A percentile compares a stretch with the other conserved stretches of the same genome.
Conservation (phyloP, 2,113 vertebrate genomes). For the Dromas ardeola region DNA sequence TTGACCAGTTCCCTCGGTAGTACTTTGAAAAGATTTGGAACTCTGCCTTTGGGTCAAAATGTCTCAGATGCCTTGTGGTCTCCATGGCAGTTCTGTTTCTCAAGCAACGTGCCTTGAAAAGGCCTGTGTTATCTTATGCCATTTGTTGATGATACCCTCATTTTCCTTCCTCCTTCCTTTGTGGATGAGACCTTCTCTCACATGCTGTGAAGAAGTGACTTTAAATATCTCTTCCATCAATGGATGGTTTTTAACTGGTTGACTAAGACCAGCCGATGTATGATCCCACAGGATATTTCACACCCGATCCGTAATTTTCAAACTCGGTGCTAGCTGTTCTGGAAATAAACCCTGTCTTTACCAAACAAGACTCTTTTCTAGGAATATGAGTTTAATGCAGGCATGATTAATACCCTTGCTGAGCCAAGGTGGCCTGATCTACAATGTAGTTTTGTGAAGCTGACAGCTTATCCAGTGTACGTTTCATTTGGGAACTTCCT, state of each 20-base stretch:
- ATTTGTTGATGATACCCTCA: not conserved
- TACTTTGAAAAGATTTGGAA: conserved; percentile 65
- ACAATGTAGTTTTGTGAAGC: not conserved
- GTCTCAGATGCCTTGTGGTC: conserved; percentile 67
- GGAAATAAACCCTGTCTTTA: not conserved
- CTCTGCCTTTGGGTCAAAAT: conserved; percentile 63
- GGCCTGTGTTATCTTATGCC: conserved; percentile 36
- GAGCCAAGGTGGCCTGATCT: not conserved
- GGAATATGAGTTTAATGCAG: not conserved
- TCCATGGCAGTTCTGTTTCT: conserved; percentile 61
- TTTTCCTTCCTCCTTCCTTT: conserved; percentile 10
- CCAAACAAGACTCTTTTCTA: not conserved
- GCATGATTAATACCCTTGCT: not conserved
- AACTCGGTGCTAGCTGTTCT: not conserved
- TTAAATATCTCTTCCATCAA: not conserved
- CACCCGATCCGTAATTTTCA: not conserved
- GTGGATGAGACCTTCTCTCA: not conserved
- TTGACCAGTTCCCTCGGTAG: conserved; percentile 56
- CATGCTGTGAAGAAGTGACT: not conserved
- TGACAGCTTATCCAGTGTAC: not conserved
- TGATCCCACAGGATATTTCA: not conserved
- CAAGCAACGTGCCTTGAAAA: conserved; percentile 53
- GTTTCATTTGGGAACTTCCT: not conserved
- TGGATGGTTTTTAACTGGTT: not conserved
- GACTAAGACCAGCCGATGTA: not conserved